These are phyloP conservation scores for Drosophila greeni DNA, from an alignment of 2,888 invertebrate species.

Conservation along the genomic window DNA sequence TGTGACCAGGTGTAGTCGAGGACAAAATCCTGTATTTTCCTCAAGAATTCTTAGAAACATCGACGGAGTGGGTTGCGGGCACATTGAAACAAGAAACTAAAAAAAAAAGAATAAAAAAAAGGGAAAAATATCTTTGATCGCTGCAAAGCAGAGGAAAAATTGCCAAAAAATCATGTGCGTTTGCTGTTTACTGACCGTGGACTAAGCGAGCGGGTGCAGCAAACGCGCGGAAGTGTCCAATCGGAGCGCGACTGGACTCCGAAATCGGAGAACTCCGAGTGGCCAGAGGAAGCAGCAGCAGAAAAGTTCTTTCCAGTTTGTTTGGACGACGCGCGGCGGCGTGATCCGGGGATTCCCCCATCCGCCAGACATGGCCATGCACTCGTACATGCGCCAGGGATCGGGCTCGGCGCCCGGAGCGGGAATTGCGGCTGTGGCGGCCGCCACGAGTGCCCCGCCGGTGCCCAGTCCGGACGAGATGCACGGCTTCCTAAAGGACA, in stretches of 20 bases:
- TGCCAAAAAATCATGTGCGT: conserved; percentile 29
- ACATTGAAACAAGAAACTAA: conserved; percentile 3
- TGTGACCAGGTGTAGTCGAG: not conserved
- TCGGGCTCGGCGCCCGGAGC: conserved; percentile 21
- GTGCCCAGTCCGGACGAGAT: conserved; percentile 70
- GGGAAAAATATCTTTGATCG: conserved; percentile 25
- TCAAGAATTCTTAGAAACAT: not conserved
- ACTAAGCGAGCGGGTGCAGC: conserved; percentile 9
- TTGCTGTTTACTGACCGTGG: not conserved
- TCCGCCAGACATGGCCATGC: conserved; percentile 60
- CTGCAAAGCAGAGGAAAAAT: conserved; percentile 19
- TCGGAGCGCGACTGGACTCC: not conserved
- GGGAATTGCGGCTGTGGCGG: conserved; percentile 11
- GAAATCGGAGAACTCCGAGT: conserved; percentile 23
- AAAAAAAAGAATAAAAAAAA: conserved; percentile 19
- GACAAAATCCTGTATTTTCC: not conserved
- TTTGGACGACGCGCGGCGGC: conserved; percentile 1
- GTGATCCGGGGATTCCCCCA: conserved; percentile 17
- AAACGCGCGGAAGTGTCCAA: not conserved
- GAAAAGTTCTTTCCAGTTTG: conserved; percentile 3
- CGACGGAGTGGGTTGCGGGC: not conserved
- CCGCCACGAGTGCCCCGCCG: conserved; percentile 7
- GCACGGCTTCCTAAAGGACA: conserved; percentile 77
- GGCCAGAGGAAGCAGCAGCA: conserved; percentile 7
- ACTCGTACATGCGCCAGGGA: conserved; percentile 66